Percentiles rank a stretch among this genome's conserved stretches.
Conservation (phyloP, 2,888 invertebrate genomes). For the Entomobrya multifasciata region DNA sequence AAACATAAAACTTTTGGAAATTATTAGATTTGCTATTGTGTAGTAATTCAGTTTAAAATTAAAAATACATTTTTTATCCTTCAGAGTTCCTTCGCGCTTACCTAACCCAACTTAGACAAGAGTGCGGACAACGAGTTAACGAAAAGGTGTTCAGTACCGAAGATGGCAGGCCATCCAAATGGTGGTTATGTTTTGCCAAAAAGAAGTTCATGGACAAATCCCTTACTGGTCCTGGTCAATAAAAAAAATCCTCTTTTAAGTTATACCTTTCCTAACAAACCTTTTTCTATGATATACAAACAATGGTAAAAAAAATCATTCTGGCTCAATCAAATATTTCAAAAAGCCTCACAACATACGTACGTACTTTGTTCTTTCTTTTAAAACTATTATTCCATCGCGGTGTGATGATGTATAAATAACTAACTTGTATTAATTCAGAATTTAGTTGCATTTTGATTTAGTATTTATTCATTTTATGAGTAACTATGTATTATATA, state of each 20-base stretch:
- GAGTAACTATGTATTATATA: no score
- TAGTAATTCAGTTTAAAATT: no score
- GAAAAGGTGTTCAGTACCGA: constrained; percentile 95
- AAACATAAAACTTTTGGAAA: no score
- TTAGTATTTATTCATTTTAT: no score
- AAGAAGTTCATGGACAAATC: constrained; percentile 99
- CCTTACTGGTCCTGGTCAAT: constrained; percentile 92
- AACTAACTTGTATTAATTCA: constrained; percentile 10
- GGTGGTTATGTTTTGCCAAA: constrained; percentile 99
- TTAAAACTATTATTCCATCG: not conserved
- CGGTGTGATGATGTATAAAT: no score
- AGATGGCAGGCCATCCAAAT: constrained; percentile 98
- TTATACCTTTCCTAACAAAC: not conserved
- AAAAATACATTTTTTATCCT: no score
- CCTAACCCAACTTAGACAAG: constrained; percentile 96
- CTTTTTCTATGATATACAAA: constrained; percentile 26
- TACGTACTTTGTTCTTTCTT: no score
- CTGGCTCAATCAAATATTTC: constrained; percentile 46
- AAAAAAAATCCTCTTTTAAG: no score
- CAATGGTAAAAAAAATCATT: constrained; percentile 2
- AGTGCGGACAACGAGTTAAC: constrained; percentile 94
- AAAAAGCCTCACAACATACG: not conserved
- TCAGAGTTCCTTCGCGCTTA: constrained; percentile 95
- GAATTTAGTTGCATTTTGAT: no score
- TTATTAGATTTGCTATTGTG: no score